phyloP scores from a whole-genome alignment of 2,888 invertebrate genomes.

The Zhengitettix transpicula region DNA sequence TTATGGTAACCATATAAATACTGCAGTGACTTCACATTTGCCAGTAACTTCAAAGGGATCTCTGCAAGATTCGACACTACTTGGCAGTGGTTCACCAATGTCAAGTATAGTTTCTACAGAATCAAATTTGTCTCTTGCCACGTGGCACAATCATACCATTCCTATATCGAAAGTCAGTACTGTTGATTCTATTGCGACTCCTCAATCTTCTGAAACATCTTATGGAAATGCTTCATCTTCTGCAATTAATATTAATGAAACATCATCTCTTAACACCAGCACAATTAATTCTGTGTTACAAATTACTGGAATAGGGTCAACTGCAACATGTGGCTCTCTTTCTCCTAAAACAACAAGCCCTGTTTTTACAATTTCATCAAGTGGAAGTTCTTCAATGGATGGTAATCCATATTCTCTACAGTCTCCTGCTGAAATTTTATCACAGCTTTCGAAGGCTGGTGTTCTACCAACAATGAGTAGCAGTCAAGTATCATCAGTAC shows the following conservation, averaged over 20 bases:
- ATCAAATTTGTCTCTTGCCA: not conserved
- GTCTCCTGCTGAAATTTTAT: slow-evolving; percentile 9
- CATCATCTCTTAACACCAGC: too few species aligned
- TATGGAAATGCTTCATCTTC: not conserved
- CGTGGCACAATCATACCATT: not conserved
- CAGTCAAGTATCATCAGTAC: slow-evolving; percentile 14
- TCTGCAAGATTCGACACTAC: not conserved
- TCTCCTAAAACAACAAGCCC: not conserved
- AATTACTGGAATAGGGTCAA: not conserved
- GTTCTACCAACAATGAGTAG: slow-evolving; percentile 13
- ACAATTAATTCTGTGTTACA: not conserved
- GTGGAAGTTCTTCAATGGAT: not conserved
- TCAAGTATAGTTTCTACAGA: too few species aligned
- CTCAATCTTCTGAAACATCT: not conserved
- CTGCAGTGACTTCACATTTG: slow-evolving; percentile 1
- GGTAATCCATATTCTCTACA: slow-evolving; percentile 1
- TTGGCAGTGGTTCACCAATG: not conserved
- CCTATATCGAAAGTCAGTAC: not conserved
- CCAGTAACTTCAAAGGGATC: not conserved
- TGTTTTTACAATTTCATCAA: not conserved
- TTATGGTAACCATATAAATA: slow-evolving; percentile 1
- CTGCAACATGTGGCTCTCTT: too few species aligned
- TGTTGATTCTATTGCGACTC: not conserved
- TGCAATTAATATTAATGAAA: too few species aligned
- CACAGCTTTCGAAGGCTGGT: slow-evolving; percentile 7